Percentiles rank a stretch among this genome's conserved stretches.
These are phyloP conservation scores for Heliconius himera DNA, from an alignment of 1,140 invertebrate species.

Conservation along the genomic window DNA sequence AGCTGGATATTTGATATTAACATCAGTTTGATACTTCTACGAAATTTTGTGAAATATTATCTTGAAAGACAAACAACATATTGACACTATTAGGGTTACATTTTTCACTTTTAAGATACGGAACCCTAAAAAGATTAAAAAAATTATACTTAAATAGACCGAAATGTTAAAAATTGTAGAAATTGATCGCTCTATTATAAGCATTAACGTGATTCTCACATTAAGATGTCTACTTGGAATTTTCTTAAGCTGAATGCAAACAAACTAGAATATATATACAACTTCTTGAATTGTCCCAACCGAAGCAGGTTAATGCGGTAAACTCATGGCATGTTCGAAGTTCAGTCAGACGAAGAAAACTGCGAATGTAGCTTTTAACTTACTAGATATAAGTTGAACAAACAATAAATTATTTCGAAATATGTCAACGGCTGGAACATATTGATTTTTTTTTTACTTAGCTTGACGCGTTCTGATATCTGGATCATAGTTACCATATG, in stretches of 20 bases:
- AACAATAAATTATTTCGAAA: slow-evolving; percentile 1
- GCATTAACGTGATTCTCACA: neutral
- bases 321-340: slow-evolving; percentile 39
- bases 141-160: too few species aligned
- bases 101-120: too few species aligned
- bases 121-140: too few species aligned
- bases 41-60: too few species aligned
- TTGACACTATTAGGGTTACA: too few species aligned
- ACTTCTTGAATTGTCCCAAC: slow-evolving; percentile 28
- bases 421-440: neutral
- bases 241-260: slow-evolving; percentile 19
- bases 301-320: slow-evolving; percentile 32
- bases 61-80: too few species aligned
- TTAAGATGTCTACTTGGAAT: neutral
- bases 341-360: slow-evolving; percentile 34
- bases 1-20: too few species aligned
- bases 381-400: slow-evolving; percentile 13
- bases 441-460: neutral
- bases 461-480: too few species aligned
- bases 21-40: too few species aligned
- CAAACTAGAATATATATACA: slow-evolving; percentile 8
- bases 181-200: neutral
- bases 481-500: too few species aligned
- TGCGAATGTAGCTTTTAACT: slow-evolving; percentile 21
- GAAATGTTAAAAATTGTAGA: too few species aligned